These are phyloP conservation scores for Papilio machaon DNA, from an alignment of 1,140 invertebrate genomes.

Conservation along the genomic window DNA sequence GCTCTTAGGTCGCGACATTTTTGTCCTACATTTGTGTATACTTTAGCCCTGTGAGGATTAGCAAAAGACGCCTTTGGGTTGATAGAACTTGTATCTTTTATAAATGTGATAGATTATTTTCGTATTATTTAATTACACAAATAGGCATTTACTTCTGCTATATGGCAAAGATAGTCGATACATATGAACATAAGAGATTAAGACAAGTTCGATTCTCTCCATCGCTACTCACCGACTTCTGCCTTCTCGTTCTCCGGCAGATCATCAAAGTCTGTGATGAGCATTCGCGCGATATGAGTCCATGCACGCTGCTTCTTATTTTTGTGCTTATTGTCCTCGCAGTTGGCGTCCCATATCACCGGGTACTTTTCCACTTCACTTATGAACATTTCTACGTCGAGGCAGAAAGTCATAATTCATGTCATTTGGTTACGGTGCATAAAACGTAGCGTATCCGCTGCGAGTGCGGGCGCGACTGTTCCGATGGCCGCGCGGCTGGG, in stretches of 20 bases:
- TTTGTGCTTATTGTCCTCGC: constrained; percentile 56
- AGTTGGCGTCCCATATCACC: constrained; percentile 62
- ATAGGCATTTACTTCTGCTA: no score
- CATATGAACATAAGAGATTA: no score
- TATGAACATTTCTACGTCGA: constrained; percentile 65
- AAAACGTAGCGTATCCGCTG: constrained; percentile 25
- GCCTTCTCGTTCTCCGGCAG: constrained; percentile 54
- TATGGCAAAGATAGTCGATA: no score
- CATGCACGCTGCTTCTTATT: constrained; percentile 58
- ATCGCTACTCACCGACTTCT: constrained; percentile 63
- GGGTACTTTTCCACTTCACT: constrained; percentile 64
- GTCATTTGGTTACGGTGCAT: not conserved
- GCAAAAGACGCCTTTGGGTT: not conserved
- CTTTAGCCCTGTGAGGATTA: not conserved
- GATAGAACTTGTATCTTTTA: not conserved
- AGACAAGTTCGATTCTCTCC: not conserved
- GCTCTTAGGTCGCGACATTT: constrained; percentile 6
- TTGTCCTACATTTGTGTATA: not conserved
- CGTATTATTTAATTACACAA: no score
- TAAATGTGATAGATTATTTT: no score
- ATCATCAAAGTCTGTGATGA: constrained; percentile 61
- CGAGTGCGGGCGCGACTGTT: constrained; percentile 22
- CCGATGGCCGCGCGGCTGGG: not conserved
- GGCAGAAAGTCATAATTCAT: constrained; percentile 49
- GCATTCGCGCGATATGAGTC: constrained; percentile 57